Evolutionary conservation across 2,113 vertebrate genomes (phyloP), one percentile per base, ranked within the genome.

Genomic region (Antennarius striatus): DNA sequence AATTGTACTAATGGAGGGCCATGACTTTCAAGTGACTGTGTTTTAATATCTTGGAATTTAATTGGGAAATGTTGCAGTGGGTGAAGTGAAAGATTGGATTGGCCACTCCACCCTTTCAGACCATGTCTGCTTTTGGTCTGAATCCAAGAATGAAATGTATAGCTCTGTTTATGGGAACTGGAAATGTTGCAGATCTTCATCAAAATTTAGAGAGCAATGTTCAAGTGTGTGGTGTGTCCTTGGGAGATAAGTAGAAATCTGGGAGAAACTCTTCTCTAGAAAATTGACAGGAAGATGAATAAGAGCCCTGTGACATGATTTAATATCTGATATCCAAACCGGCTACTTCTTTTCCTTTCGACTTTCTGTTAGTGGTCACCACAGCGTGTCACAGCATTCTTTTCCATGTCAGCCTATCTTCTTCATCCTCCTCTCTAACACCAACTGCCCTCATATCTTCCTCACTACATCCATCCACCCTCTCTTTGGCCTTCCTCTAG

Each of bases 11-110:
- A 70, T 55, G 61, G 28, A 63, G 50, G 56, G 10, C 39, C 0
- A 11, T 76, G 80, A 83, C 82, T 80, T 85, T 82, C 32, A 75
- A 69, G 53, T 56, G 63, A 70, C 72, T 72, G 69, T 4, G 29
- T 63, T 77, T 67, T 52, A 77, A 32, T n/a, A 8, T 40, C 54
- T 15, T 49, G 54, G 46, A 57, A 55, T 68, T 63, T 72, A 77
- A 81, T 36, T 56, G 65, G 36, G 39, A 66, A 76, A 75, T 40
- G 68, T 48, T 78, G 50, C 47, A 43, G 16, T 15, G 73, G 57
- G 47, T 56, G 48, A 66, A 76, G 28, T 43, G 58, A 73, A 71
- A 69, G 60, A 57, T 43, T 22, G 47, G 36, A 43, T 14, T 4
- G 32, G 50, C 68, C 52, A 49, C 68, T 42, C 42, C 0, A 52